Conservation (phyloP, 2,888 invertebrate species). For the Lasioglossum pauxillum region DNA sequence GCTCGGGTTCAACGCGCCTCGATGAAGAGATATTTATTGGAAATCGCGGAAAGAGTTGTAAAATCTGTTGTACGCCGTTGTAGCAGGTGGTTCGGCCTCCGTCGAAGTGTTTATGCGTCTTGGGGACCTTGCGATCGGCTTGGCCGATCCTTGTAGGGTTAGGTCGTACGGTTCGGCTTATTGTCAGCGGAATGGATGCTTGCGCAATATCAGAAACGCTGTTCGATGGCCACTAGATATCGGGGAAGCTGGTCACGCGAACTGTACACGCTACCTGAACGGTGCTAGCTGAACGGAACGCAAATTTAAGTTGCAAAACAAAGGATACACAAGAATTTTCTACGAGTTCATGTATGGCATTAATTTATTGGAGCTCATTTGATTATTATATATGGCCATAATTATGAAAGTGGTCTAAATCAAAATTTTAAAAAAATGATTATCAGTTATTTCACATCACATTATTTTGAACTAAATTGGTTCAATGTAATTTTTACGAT, state of each 20-base stretch:
- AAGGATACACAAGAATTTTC: not conserved
- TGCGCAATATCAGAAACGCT: constrained; percentile 70
- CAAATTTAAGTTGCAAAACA: not conserved
- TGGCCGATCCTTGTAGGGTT: constrained; percentile 57
- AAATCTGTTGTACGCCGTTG: not conserved
- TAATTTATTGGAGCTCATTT: too few relatives aligned
- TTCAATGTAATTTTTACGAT: too few relatives aligned
- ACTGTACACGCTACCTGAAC: constrained; percentile 67
- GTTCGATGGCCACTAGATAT: constrained; percentile 71
- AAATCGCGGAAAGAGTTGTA: constrained; percentile 29
- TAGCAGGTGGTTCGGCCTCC: not conserved
- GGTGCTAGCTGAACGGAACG: not conserved
- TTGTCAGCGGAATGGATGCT: constrained; percentile 67
- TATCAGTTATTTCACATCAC: too few relatives aligned
- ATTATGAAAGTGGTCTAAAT: too few relatives aligned
- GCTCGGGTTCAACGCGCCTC: not conserved
- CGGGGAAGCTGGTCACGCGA: constrained; percentile 73
- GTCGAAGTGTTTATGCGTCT: constrained; percentile 33
- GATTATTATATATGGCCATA: not conserved
- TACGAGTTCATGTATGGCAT: too few relatives aligned
- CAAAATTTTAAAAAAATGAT: too few relatives aligned
- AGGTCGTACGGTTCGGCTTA: constrained; percentile 59
- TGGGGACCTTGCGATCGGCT: constrained; percentile 57
- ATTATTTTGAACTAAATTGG: too few relatives aligned
- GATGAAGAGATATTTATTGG: constrained; percentile 29